Base-by-base conservation (phyloP, 1,140 invertebrate genomes). In the Samia ricini region DNA sequence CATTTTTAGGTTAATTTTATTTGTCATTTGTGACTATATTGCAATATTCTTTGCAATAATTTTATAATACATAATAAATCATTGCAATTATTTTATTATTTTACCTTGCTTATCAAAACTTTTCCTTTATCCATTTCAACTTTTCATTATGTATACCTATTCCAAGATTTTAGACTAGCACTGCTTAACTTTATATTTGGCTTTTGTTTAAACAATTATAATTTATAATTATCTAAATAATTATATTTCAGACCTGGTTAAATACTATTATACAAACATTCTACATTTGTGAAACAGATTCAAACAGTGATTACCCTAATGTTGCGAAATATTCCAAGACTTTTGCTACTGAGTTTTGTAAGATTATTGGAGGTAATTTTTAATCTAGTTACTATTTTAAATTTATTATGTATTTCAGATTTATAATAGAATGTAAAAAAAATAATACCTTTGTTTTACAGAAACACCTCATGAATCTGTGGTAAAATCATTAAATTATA, bases 311-410 rank as follows among this genome's bases (percentile, higher is more conserved):
- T 61, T 89, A 85, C 65, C 83, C 87, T 23, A 82, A 78, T 60
- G 71, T 66, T 24, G 75, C 75, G 54, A 77, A 72, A 64, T 76
- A 76, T 66, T 75, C 68, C 50, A 61, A 10, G 19, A 57, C 23
- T 2, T 84, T 89, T 76, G 79, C 81, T 23, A 72, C 64, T 50
- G 77, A 85, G 42, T 85, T 90, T 61, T 81, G 77, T 59, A 79
- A 78, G 68, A 77, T 85, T 20, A 81, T 89, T 15, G 61, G 72
- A 79, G 75, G 85, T 89, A 57, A 15, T 22, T 23, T 22, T 22
- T n/a, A 7, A 15, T 22, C 6, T 20, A 19, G 15, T 18, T 29
- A 29, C 10, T 42, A 42, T 15, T 42, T 52, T 52, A 52, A 7
- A 22, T 2, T 23, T 61, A 42, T 42, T 42, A 42, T 12, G 12